A percentile compares a stretch with the other conserved stretches of the same genome.
phyloP scores from a whole-genome alignment of 2,888 invertebrate genomes.

The Bhutanitis thaidina region DNA sequence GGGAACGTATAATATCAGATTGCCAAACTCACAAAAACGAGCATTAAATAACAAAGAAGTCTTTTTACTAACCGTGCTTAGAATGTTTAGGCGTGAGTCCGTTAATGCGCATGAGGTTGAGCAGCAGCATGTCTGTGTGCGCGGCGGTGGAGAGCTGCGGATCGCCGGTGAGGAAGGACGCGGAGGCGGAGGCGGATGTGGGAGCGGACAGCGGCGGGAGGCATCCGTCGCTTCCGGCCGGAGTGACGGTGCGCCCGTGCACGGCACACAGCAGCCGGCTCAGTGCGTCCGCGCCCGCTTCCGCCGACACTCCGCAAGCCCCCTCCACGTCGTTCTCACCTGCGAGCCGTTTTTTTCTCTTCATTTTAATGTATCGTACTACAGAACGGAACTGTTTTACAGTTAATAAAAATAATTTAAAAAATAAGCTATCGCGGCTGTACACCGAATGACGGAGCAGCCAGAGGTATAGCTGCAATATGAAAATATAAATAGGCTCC shows the following conservation, averaged over 20 bases:
- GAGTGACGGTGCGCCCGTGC: constrained; percentile 35
- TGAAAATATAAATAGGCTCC: no score
- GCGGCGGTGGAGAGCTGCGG: constrained; percentile 59
- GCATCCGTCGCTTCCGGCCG: constrained; percentile 29
- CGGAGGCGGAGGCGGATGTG: constrained; percentile 26
- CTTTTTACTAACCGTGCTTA: constrained; percentile 44
- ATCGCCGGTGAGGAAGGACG: constrained; percentile 32
- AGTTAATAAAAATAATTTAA: no score
- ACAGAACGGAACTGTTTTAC: no score
- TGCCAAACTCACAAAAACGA: no score
- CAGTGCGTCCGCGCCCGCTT: constrained; percentile 44
- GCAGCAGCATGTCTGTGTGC: constrained; percentile 66
- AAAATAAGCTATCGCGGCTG: no score
- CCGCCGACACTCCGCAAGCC: constrained; percentile 34
- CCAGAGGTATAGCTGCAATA: no score
- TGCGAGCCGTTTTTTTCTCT: constrained; percentile 26
- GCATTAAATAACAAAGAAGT: no score
- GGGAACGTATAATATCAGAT: no score
- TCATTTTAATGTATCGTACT: not conserved
- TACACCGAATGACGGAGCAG: no score
- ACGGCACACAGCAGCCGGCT: constrained; percentile 57
- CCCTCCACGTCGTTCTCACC: constrained; percentile 71
- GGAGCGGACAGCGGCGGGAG: constrained; percentile 39
- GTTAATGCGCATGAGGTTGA: constrained; percentile 69
- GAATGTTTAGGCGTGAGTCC: constrained; percentile 48